Base-by-base conservation (phyloP, 1,140 invertebrate genomes). In the Mercenaria mercenaria region DNA sequence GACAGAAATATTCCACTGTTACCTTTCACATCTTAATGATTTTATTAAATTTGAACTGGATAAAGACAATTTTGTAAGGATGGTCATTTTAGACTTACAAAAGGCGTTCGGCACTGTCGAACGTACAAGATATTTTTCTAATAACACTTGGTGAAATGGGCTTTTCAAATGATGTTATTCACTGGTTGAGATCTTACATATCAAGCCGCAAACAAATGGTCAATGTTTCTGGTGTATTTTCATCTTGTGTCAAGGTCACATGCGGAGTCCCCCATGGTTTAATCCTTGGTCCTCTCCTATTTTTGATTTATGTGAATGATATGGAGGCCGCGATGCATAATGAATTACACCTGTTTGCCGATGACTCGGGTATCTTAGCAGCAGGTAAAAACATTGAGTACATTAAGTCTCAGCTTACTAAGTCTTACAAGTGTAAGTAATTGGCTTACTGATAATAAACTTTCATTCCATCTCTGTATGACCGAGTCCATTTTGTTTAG, bases 401-500 rank as follows among this genome's bases (percentile, higher is more conserved):
- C 29, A 81, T 90, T 64, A 59, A 56, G 18, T 34, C 34, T 37
- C 77, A 41, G 76, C 43, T 90, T 32, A 67, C 39, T 69, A 13
- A 52, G 41, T 26, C 50, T 90, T 10, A 29, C 80, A 26, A 64
- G 39, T 74, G 77, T 85, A 47, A 59, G 39, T 59, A 18, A 88
- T 34, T 88, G 85, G 85, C 80, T 88, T 6, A 56, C 88, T 26
- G 77, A 76, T 67, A 89, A 91, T 39, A 91, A 89, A 50, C 41
- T 91, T 34, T 87, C 82, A 32, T 39, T 91, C 29, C 82, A 91
- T 56, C 69, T 91, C 11, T 83, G 90, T 20, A 91, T 89, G 67
- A 91, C 87, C 0, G 90, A 89, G 37, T 87, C 74, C n/a, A 89
- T 91, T 43, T 26, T 91, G 2, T 87, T 89, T 87, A 82, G 82